Conservation (phyloP, 1,140 invertebrate species). For the Drosophila erecta region DNA sequence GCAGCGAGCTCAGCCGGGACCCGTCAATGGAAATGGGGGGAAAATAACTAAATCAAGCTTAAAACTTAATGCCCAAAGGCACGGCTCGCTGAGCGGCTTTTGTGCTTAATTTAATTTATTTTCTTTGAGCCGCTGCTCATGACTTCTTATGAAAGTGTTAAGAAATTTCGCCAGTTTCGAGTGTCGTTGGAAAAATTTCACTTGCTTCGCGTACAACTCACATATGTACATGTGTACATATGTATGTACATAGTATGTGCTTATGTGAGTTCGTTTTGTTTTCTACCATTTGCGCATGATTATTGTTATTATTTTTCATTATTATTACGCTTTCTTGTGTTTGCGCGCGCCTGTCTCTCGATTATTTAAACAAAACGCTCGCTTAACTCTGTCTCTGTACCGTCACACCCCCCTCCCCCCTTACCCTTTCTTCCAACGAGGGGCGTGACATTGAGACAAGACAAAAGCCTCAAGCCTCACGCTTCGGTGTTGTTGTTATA, state of each 20-base stretch:
- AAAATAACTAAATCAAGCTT: conserved; percentile 22
- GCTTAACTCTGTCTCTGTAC: conserved; percentile 22
- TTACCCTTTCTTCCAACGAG: conserved; percentile 1
- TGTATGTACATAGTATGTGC: neutral
- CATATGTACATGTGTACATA: neutral
- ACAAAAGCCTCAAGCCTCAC: conserved; percentile 49
- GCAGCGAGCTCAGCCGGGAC: neutral
- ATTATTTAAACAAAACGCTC: conserved; percentile 58
- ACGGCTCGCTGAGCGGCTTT: conserved; percentile 61
- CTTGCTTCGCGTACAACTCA: conserved; percentile 44
- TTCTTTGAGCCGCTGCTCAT: conserved; percentile 25
- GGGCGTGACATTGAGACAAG: conserved; percentile 74
- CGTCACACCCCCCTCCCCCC: neutral
- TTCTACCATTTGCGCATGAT: conserved; percentile 71
- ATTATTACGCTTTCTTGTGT: conserved; percentile 69
- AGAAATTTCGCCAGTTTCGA: conserved; percentile 69
- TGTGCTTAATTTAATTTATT: conserved; percentile 70
- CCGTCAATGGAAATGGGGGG: neutral
- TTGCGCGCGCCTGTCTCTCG: conserved; percentile 21
- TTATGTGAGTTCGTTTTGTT: conserved; percentile 38
- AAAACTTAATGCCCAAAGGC: conserved; percentile 14
- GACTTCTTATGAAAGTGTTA: conserved; percentile 78
- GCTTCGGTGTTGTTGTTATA: conserved; percentile 16
- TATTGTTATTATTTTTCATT: conserved; percentile 58
- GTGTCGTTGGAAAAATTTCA: conserved; percentile 69